Evolutionary conservation across 2,888 invertebrate genomes (phyloP).

Genomic region (Trichogramma evanescens): DNA sequence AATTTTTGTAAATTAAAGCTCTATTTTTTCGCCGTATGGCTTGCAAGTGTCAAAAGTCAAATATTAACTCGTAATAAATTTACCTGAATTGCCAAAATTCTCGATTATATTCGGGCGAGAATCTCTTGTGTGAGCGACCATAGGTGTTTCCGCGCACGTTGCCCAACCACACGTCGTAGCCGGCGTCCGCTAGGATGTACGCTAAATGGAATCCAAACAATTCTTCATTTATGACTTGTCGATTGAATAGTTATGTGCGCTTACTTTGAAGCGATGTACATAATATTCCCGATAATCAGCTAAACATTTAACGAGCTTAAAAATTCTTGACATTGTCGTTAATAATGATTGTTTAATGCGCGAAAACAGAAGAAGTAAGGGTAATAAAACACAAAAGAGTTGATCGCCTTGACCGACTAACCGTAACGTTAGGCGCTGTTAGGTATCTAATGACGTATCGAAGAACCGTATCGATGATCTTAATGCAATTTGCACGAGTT

Average conservation of each 20-base stretch:
- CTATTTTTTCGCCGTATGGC: no score
- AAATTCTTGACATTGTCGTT: no score
- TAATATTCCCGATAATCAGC: no score
- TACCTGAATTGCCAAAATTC: slow-evolving; percentile 57
- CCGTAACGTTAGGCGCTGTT: not conserved
- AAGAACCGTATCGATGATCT: no score
- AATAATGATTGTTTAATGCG: not conserved
- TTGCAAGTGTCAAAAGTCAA: no score
- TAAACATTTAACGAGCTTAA: no score
- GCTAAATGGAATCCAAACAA: slow-evolving; percentile 36
- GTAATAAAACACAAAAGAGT: not conserved
- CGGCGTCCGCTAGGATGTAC: slow-evolving; percentile 53
- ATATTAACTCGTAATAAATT: not conserved
- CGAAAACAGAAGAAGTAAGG: not conserved
- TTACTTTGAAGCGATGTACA: no score
- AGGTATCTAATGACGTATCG: no score
- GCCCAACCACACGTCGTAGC: slow-evolving; percentile 57
- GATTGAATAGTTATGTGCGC: no score
- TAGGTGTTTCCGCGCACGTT: slow-evolving; percentile 52
- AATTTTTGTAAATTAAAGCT: no score
- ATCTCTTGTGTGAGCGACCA: slow-evolving; percentile 45
- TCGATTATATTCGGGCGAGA: slow-evolving; percentile 44
- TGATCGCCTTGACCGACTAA: slow-evolving; percentile 16
- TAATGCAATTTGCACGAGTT: no score
- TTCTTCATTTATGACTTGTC: no score